Evolutionary conservation across 2,113 vertebrate genomes (phyloP), one percentile per base, ranked within the genome.

Genomic region (Stigmatopora argus): DNA sequence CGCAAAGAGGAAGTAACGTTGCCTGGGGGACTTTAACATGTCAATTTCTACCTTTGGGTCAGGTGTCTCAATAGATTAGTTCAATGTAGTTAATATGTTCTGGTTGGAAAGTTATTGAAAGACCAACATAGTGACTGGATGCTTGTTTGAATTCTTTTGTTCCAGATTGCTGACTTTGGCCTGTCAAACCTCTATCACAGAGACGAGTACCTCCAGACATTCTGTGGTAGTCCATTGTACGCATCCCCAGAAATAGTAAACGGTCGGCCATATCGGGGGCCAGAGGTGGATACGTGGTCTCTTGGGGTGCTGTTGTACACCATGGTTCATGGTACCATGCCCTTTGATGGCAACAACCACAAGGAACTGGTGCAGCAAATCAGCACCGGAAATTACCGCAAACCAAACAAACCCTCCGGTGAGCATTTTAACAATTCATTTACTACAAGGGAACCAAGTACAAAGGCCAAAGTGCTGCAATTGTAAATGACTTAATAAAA

Each of bases 201-300:
- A 1, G 96, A 94, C n/a, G 90, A 91, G 51, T 92, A 91, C 41
- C 93, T 99, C 35, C 95, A 98, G 85, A 99, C 97, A 0, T 99
- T 92, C 82, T 99, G 97, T 0, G 97, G 97, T 46, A 98, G 96
- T 68, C 96, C 96, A 0, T 90, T 99, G 52, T 99, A 99, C 0
- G 96, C 97, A 0, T 98, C 97, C 0, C 97, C 97, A 0, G 97
- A 99, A 85, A 99, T 99, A 1, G 92, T 99, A 73, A 98, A 98
- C 0, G 97, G 96, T 4, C 88, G 93, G 19, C 97, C 97, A 0
- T 99, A 99, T 88, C 90, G 60, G 6, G 97, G 97, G 4, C 77
- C 84, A 0, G 92, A 99, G 92, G 97, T 99, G 79, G 97, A 99
- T 87, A 97, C 95, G 75, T 99, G 97, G 97, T 97, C 97, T 46